These are phyloP conservation scores for Deilephila elpenor DNA, from an alignment of 2,888 invertebrate species.

Conservation along the genomic window DNA sequence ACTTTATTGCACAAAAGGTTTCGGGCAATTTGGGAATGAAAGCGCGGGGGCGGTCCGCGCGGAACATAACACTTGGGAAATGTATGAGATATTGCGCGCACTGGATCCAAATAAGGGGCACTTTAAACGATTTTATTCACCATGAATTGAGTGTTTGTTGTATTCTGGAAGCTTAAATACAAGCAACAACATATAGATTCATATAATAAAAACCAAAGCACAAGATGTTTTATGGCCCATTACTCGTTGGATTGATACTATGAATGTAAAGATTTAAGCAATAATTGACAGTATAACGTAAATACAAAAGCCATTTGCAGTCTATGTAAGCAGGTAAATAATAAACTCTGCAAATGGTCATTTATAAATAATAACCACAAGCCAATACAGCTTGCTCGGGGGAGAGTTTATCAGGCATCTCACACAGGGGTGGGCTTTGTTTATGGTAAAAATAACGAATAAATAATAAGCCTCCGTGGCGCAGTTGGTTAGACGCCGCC, in stretches of 20 bases:
- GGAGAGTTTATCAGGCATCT: conserved; percentile 10
- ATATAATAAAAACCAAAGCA: too few species aligned
- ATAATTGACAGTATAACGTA: too few species aligned
- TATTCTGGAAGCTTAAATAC: not conserved
- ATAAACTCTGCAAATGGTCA: not conserved
- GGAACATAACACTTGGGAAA: conserved; percentile 39
- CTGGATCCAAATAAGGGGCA: conserved; percentile 33
- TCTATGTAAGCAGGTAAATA: not conserved
- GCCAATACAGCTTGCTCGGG: not conserved
- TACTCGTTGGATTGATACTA: too few species aligned
- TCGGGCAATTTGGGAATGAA: conserved; percentile 69
- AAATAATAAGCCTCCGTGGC: too few species aligned
- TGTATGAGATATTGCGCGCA: conserved; percentile 46
- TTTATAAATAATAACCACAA: not conserved
- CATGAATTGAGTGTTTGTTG: not conserved
- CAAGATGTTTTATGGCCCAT: too few species aligned
- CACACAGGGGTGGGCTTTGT: not conserved
- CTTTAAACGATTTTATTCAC: conserved; percentile 7
- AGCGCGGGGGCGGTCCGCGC: conserved; percentile 61
- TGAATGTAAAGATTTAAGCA: too few species aligned
- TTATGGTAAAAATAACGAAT: not conserved
- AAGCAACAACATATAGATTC: too few species aligned
- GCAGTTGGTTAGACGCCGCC: too few species aligned
- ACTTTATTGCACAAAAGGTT: conserved; percentile 75
- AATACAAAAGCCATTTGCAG: not conserved